Evolutionary conservation across 1,140 invertebrate species (phyloP).

Genomic region (Aphelinus atriplicis): DNA sequence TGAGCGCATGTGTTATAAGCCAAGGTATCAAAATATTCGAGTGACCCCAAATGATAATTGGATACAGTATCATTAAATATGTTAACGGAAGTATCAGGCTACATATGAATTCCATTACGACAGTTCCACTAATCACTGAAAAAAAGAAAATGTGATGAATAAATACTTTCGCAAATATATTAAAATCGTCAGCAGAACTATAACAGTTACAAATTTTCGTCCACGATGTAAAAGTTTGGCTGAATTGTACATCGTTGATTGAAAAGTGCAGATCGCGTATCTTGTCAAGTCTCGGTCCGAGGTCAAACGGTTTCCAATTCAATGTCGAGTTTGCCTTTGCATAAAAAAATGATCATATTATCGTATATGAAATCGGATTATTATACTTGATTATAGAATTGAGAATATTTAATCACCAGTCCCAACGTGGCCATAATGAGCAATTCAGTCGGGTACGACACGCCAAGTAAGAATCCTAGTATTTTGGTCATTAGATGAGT

Average conservation of each 20-base stretch:
- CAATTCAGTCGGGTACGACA: slow-evolving; percentile 47
- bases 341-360: too few relatives aligned
- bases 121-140: slow-evolving; percentile 16
- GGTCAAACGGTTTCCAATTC: slow-evolving; percentile 48
- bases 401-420: slow-evolving; percentile 40
- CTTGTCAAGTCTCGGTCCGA: slow-evolving; percentile 43
- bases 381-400: too few relatives aligned
- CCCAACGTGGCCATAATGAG: slow-evolving; percentile 50
- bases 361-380: too few relatives aligned
- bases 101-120: slow-evolving; percentile 22
- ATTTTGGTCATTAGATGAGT: slow-evolving; percentile 42
- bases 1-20: slow-evolving; percentile 49
- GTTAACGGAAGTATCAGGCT: slow-evolving; percentile 36
- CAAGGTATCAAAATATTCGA: slow-evolving; percentile 49
- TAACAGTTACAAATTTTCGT: slow-evolving; percentile 13
- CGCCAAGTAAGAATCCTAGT: slow-evolving; percentile 25
- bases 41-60: slow-evolving; percentile 48
- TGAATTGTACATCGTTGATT: not conserved
- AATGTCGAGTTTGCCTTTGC: slow-evolving; percentile 44
- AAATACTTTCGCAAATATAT: not conserved
- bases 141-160: not conserved
- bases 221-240: not conserved
- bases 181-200: not conserved
- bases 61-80: slow-evolving; percentile 50
- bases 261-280: slow-evolving; percentile 37